Percentiles rank a stretch among this genome's conserved stretches.
These are phyloP conservation scores for Macrobrachium nipponense DNA, from an alignment of 1,140 invertebrate genomes.

Conservation along the genomic window DNA sequence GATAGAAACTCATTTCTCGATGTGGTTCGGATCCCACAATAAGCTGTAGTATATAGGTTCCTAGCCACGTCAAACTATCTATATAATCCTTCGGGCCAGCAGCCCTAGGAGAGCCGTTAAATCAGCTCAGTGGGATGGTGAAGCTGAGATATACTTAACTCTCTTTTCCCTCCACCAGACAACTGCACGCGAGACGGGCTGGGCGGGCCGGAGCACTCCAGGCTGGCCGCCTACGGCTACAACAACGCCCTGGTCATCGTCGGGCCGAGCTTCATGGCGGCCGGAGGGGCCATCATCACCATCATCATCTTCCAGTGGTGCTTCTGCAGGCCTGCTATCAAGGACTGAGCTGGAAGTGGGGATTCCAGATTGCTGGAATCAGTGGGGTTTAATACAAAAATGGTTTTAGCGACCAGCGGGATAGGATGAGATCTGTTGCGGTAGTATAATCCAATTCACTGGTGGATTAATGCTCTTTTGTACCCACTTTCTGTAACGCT, in stretches of 20 bases:
- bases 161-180: not conserved
- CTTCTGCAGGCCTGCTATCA: not conserved
- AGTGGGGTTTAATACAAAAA: too few relatives aligned
- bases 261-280: constrained; percentile 5
- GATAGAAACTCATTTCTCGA: too few relatives aligned
- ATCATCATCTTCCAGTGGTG: constrained; percentile 24
- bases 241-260: not conserved
- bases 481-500: not conserved
- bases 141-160: too few relatives aligned
- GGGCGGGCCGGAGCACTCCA: not conserved
- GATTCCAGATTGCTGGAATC: not conserved
- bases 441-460: not conserved
- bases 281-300: not conserved
- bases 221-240: not conserved
- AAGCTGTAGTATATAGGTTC: too few relatives aligned
- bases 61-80: too few relatives aligned
- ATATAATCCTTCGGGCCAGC: too few relatives aligned
- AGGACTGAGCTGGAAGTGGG: not conserved
- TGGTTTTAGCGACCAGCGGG: too few relatives aligned
- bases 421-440: too few relatives aligned
- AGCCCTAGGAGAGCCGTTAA: too few relatives aligned
- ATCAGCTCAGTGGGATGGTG: too few relatives aligned
- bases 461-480: not conserved
- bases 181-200: not conserved
- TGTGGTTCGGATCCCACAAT: too few relatives aligned